Evolutionary conservation across 2,113 vertebrate species (phyloP).

Genomic region (Melanerpes formicivorus): DNA sequence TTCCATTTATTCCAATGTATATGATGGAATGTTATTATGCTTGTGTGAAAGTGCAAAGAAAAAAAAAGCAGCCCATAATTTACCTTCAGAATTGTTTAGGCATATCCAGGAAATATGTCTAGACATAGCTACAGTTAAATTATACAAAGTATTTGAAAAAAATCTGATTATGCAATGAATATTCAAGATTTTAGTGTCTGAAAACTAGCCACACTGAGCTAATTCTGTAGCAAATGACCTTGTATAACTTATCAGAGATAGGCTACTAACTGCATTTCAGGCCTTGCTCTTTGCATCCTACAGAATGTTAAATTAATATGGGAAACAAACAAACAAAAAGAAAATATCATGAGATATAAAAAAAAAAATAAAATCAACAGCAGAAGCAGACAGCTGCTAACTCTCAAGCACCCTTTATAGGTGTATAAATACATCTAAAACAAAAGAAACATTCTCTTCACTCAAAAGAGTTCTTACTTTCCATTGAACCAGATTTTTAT

Average conservation of each 20-base stretch:
- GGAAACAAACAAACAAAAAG: neutral
- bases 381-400: neutral
- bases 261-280: neutral
- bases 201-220: constrained; percentile 7
- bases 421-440: neutral
- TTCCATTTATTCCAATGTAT: constrained; percentile 36
- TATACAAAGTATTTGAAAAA: constrained; percentile 48
- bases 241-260: neutral
- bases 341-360: neutral
- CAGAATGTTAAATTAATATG: neutral
- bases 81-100: constrained; percentile 64
- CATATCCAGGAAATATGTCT: constrained; percentile 70
- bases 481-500: neutral
- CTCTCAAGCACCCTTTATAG: neutral
- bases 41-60: constrained; percentile 36
- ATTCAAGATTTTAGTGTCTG: constrained; percentile 23
- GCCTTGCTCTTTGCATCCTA: neutral
- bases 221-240: neutral
- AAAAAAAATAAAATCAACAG: neutral
- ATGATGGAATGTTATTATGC: constrained; percentile 32
- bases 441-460: neutral
- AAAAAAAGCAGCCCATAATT: constrained; percentile 41
- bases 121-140: constrained; percentile 58
- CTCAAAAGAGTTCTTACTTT: neutral
- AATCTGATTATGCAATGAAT: constrained; percentile 23